Percentiles rank a stretch among this genome's conserved stretches.
Conservation (phyloP, 2,888 invertebrate genomes). For the Drosophila lutescens region DNA sequence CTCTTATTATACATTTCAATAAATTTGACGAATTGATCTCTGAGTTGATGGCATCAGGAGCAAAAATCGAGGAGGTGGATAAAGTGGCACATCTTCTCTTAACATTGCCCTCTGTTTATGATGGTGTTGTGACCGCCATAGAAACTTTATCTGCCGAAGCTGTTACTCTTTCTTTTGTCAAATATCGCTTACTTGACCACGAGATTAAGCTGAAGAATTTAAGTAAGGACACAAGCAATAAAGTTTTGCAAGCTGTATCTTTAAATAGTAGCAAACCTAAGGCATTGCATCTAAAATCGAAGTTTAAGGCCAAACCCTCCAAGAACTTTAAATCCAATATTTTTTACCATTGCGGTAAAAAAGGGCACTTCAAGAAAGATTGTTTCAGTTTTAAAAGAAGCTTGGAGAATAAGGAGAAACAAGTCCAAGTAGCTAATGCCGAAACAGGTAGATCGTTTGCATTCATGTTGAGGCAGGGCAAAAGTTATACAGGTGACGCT, state of each 20-base stretch:
- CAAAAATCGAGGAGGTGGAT: constrained; percentile 31
- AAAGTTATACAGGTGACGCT: neutral
- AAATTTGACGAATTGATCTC: constrained; percentile 18
- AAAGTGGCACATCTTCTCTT: constrained; percentile 25
- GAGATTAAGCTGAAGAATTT: constrained; percentile 4
- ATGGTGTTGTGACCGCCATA: constrained; percentile 19
- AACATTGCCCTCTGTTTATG: constrained; percentile 19
- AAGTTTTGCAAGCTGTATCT: neutral
- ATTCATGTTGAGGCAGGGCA: neutral
- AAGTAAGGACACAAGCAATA: constrained; percentile 5
- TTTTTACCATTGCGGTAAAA: constrained; percentile 5
- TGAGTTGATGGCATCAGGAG: constrained; percentile 7
- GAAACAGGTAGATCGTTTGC: constrained; percentile 1
- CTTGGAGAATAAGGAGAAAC: neutral
- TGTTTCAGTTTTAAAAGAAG: neutral
- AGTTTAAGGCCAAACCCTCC: neutral
- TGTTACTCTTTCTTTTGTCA: constrained; percentile 7
- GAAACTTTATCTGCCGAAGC: neutral
- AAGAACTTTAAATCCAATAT: neutral
- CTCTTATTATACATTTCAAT: neutral
- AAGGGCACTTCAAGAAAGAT: too few relatives aligned
- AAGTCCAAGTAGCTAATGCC: neutral
- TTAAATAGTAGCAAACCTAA: neutral
- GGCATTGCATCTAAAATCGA: neutral
- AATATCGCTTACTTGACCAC: constrained; percentile 5